phyloP scores from a whole-genome alignment of 2,113 vertebrate genomes.

The Chaenocephalus aceratus region DNA sequence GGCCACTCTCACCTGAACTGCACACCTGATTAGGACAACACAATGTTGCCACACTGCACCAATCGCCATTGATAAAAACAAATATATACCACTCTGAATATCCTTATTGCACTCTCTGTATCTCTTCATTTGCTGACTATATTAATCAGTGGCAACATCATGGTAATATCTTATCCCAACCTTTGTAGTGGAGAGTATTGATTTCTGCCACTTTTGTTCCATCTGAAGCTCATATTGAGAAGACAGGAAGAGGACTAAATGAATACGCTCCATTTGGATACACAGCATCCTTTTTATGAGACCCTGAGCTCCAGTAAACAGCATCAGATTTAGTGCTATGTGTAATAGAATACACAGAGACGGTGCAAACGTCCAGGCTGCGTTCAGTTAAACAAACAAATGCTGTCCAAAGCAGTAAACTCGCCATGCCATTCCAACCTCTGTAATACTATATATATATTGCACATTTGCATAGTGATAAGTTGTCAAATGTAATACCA shows the following conservation, averaged over 20 bases:
- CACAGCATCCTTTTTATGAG: slow-evolving; percentile 17
- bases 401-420: slow-evolving; percentile 1
- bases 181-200: slow-evolving; percentile 8
- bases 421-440: neutral
- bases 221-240: slow-evolving; percentile 9
- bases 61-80: neutral
- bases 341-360: slow-evolving; percentile 30
- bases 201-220: slow-evolving; percentile 14
- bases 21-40: slow-evolving; percentile 35
- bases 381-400: slow-evolving; percentile 1
- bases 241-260: neutral
- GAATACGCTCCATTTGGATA: slow-evolving; percentile 7
- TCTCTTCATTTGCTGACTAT: neutral
- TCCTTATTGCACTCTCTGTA: neutral
- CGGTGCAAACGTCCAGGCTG: neutral
- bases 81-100: neutral
- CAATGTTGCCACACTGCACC: neutral
- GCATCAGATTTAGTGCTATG: slow-evolving; percentile 25
- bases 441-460: neutral
- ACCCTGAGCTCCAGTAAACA: slow-evolving; percentile 33
- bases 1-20: slow-evolving; percentile 19
- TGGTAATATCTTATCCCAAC: slow-evolving; percentile 8
- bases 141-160: neutral
- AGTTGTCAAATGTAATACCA: neutral
- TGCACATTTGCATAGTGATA: neutral